Base-by-base conservation (phyloP, 2,888 invertebrate species). In the Stenchaetothrips biformis region DNA sequence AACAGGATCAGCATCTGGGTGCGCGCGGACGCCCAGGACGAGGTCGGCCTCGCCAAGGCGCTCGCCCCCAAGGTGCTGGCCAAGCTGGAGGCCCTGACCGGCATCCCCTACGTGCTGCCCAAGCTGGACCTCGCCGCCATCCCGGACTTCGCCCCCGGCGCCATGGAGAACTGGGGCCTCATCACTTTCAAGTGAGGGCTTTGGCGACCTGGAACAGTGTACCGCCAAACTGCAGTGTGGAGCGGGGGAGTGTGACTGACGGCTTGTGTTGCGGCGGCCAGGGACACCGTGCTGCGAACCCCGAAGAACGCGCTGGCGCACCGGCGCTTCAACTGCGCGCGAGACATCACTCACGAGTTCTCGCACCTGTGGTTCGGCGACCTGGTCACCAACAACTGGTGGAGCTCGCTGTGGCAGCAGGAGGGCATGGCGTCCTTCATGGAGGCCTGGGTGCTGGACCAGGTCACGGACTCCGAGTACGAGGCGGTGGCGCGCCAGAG, bases 281-380 rank as follows among this genome's bases (percentile, higher is more conserved):
- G 82, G 21, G 82, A 82, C 78, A 81, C 53, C n/a, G 80, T 79
- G 18, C 77, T 82, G 48, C 27, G 9, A 62, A 81, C 49, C 16
- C 80, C 48, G 78, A 62, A 11, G 80, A 80, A 13, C 48, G 81
- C 18, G n/a, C 21, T 74, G 67, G 67, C 67, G 67, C 27, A 74
- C 77, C n/a, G 78, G 47, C n/a, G 79, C 74, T 27, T 79, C 80
- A 77, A 80, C 67, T 77, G 81, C 16, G 81, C 81, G n/a, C 37
- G 48, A 25, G 79, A 81, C 59, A 21, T 82, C 37, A 78, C 80
- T 1, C 82, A 82, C 21, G 82, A 82, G 48, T 79, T 82, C 77
- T 80, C 80, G 8, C 82, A 82, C 74, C 80, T 80, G n/a, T 82
- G 81, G 81, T 82, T 82, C 78, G 82, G 82, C 13, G 81, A 82